phyloP scores from a whole-genome alignment of 64 coral and sea anemone species.

The Montipora foliosa region DNA sequence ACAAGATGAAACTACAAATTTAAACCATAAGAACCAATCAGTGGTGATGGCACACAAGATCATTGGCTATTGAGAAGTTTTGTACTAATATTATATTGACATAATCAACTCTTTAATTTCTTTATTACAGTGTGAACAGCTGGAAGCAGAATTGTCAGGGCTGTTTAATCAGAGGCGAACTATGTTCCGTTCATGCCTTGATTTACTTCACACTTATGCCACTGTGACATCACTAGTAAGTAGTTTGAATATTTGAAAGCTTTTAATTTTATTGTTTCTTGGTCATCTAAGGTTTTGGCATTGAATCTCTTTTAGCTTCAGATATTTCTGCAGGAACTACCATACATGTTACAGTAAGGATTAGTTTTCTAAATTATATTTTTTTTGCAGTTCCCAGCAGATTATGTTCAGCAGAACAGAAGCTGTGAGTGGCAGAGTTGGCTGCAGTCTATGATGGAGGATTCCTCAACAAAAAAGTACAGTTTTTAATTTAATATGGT shows the following conservation, averaged over 20 bases:
- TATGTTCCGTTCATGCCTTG: slow-evolving; percentile 76
- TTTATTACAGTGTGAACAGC: slow-evolving; percentile 86
- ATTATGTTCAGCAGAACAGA: slow-evolving; percentile 87
- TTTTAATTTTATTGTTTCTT: too few relatives aligned
- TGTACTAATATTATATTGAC: too few relatives aligned
- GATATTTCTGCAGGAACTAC: too few relatives aligned
- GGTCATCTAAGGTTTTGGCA: too few relatives aligned
- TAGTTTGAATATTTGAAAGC: too few relatives aligned
- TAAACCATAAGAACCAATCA: too few relatives aligned
- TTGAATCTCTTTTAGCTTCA: too few relatives aligned
- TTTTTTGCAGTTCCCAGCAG: slow-evolving; percentile 71
- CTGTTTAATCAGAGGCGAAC: slow-evolving; percentile 87
- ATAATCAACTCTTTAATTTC: background rate
- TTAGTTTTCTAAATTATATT: too few relatives aligned
- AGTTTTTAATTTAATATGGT: background rate
- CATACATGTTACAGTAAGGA: too few relatives aligned
- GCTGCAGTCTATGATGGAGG: slow-evolving; percentile 72
- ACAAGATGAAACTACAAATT: too few relatives aligned
- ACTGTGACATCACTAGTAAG: slow-evolving; percentile 84
- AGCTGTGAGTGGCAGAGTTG: slow-evolving; percentile 92
- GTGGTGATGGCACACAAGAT: too few relatives aligned
- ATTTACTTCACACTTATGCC: slow-evolving; percentile 87
- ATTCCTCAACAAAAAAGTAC: slow-evolving; percentile 89
- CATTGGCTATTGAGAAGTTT: too few relatives aligned
- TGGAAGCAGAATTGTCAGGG: slow-evolving; percentile 92